Conservation (phyloP, 1,140 invertebrate genomes). For the Euura saliciscinereae region DNA sequence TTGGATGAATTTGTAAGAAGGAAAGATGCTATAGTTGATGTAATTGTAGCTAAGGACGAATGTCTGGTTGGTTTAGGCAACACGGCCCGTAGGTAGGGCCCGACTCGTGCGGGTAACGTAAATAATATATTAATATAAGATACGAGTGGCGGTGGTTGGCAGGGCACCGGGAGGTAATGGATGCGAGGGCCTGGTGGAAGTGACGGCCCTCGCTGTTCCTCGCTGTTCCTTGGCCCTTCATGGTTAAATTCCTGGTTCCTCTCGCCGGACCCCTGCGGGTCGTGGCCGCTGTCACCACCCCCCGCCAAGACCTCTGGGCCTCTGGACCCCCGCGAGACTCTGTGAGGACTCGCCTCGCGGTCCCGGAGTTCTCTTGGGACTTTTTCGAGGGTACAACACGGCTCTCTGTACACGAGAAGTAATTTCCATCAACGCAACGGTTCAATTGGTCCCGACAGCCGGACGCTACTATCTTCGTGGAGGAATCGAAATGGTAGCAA, state of each 20-base stretch:
- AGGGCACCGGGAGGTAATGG: constrained; percentile 59
- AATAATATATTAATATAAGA: constrained; percentile 61
- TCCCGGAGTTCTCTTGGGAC: background rate
- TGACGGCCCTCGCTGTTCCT: constrained; percentile 48
- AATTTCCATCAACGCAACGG: background rate
- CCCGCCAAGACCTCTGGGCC: constrained; percentile 47
- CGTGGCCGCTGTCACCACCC: constrained; percentile 53
- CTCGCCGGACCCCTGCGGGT: constrained; percentile 50
- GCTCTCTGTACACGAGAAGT: no score
- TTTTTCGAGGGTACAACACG: no score
- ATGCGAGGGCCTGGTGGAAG: constrained; percentile 53
- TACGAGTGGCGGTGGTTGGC: constrained; percentile 52
- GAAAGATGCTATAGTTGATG: no score
- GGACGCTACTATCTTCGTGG: no score
- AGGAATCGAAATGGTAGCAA: no score
- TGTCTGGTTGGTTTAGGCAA: no score
- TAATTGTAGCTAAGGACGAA: no score
- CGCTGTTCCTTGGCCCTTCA: constrained; percentile 58
- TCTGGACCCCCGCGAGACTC: background rate
- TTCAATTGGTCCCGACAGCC: background rate
- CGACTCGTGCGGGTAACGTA: constrained; percentile 28
- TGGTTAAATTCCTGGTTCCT: constrained; percentile 57
- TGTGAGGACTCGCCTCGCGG: background rate
- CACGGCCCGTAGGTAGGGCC: background rate
- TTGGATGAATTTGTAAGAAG: no score